Base-by-base conservation (phyloP, 2,797 vertebrate genomes). In the Gobionotothen gibberifrons region DNA sequence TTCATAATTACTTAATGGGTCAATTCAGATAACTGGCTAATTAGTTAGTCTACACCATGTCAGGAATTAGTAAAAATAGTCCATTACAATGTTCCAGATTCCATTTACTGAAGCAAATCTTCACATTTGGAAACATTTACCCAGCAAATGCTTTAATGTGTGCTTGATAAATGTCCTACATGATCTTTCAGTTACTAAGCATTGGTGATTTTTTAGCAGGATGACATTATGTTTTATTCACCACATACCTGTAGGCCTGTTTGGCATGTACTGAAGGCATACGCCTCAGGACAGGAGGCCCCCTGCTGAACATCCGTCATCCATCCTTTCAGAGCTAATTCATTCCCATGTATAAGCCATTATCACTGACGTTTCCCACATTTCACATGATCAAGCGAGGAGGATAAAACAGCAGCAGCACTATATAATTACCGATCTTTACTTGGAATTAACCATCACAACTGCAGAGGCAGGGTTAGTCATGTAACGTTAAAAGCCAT, bases 401-500 rank as follows among this genome's bases (percentile, higher is more conserved):
- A 21, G 17, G n/a, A 22, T 29, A 36, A 14, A 0, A 8, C 17
- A 46, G 46, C 26, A 19, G 54, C 22, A 54, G 49, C 43, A 8
- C 9, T 21, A 12, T 22, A 11, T 52, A 56, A 52, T 29, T 3
- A 36, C 29, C 1, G 54, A 59, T 29, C 17, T 39, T 36, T 54
- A 58, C 52, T 69, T 13, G 53, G 39, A 72, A 74, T 82, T 3
- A 54, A 60, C 14, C 12, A 26, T 39, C 26, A 44, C 49, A 7
- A 2, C 39, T 19, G 22, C 54, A 26, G 22, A 32, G 51, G 12
- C 0, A 1, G 21, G 46, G 32, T 36, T 9, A 46, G 57, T 36
- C 32, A 8, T 51, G 48, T 64, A 21, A n/a, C 16, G 10, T 48
- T 0, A 5, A 43, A 58, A 46, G 53, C 17, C 43, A 19, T 29